A percentile compares a stretch with the other conserved stretches of the same genome.
phyloP scores from a whole-genome alignment of 2,888 invertebrate species.

The Chironomus tentans region DNA sequence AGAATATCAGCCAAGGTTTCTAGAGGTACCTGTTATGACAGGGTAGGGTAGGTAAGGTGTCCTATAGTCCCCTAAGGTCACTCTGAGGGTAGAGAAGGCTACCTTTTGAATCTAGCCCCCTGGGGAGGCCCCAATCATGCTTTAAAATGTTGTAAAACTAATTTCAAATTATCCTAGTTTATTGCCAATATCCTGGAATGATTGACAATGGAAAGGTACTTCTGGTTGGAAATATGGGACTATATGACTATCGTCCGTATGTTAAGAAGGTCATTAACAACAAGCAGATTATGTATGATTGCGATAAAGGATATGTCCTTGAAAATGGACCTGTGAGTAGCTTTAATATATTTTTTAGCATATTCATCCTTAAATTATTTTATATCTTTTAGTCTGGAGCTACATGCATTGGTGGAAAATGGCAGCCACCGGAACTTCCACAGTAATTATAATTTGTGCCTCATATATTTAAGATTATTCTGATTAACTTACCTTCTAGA shows the following conservation, averaged over 20 bases:
- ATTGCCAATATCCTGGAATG: constrained; percentile 86
- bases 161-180: constrained; percentile 49
- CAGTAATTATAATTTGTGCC: constrained; percentile 47
- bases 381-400: constrained; percentile 58
- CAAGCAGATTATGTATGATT: constrained; percentile 93
- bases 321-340: constrained; percentile 58
- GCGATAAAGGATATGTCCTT: constrained; percentile 81
- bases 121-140: no score
- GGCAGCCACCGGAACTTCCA: constrained; percentile 84
- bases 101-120: no score
- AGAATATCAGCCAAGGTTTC: neutral
- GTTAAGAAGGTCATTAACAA: constrained; percentile 85
- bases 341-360: neutral
- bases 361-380: neutral
- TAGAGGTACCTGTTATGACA: no score
- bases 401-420: constrained; percentile 87
- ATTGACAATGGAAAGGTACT: constrained; percentile 83
- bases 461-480: no score
- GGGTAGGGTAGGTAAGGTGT: no score
- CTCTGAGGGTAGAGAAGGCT: no score
- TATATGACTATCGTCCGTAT: constrained; percentile 90
- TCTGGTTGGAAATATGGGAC: constrained; percentile 89
- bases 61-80: no score
- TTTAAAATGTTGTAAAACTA: no score
- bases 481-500: no score